phyloP scores from a whole-genome alignment of 2,113 vertebrate genomes.

The Peucedramus taeniatus region DNA sequence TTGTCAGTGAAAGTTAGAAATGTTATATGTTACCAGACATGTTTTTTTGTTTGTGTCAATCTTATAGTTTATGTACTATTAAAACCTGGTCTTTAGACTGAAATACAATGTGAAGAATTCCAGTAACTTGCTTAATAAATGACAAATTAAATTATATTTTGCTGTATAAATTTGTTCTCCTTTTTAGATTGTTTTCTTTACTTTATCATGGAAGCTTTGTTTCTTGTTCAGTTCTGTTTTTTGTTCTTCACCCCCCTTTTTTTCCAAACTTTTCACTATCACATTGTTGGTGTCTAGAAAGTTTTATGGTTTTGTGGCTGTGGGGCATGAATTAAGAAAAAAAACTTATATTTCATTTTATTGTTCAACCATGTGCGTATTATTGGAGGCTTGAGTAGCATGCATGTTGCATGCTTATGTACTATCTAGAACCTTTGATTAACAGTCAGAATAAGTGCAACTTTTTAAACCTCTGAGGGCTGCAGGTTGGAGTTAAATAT shows the following conservation, averaged over 20 bases:
- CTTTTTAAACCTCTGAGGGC: not conserved
- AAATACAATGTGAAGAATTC: not conserved
- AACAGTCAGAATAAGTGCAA: not conserved
- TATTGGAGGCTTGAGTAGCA: not conserved
- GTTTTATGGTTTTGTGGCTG: not conserved
- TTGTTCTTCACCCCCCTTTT: not conserved
- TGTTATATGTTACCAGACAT: not conserved
- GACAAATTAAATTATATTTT: not conserved
- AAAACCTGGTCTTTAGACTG: not conserved
- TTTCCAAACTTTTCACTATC: not conserved
- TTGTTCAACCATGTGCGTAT: not conserved
- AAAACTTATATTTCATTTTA: not conserved
- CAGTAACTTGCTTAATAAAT: not conserved
- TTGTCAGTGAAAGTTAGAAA: not conserved
- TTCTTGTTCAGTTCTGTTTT: not conserved
- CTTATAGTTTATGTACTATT: not conserved
- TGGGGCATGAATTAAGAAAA: not conserved
- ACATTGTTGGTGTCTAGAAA: not conserved
- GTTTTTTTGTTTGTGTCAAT: not conserved
- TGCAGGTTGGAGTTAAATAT: not conserved
- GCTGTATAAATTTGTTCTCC: not conserved
- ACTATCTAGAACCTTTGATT: not conserved
- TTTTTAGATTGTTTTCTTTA: not conserved
- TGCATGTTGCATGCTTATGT: not conserved
- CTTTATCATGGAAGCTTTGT: not conserved